Evolutionary conservation across 2,113 vertebrate genomes (phyloP).

Genomic region (Holacanthus passer): DNA sequence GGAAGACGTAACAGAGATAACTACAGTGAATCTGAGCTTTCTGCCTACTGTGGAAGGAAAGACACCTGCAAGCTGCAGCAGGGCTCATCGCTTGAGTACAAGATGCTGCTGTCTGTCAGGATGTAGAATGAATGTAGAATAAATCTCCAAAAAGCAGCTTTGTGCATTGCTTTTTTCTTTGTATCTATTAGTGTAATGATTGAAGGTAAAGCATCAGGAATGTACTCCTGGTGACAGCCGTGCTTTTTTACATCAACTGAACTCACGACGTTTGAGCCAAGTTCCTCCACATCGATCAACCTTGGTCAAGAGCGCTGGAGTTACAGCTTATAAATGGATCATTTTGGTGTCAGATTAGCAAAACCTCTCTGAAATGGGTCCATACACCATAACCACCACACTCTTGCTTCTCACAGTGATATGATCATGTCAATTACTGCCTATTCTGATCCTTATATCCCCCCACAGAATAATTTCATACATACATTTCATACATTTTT

Average conservation of each 20-base stretch:
- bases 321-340: neutral
- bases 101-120: neutral
- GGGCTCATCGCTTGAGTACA: neutral
- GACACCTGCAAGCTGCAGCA: neutral
- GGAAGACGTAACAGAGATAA: neutral
- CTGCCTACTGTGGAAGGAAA: neutral
- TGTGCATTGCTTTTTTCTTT: neutral
- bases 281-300: neutral
- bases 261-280: neutral
- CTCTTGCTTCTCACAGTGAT: neutral
- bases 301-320: neutral
- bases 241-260: neutral
- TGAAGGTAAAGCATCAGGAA: conserved; percentile 1
- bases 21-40: neutral
- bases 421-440: neutral
- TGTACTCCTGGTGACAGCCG: conserved; percentile 6
- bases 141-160: neutral
- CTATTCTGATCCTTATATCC: neutral
- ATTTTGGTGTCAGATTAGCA: neutral
- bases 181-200: neutral
- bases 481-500: too few relatives aligned
- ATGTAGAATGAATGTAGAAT: neutral
- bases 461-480: neutral
- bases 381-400: neutral
- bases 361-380: neutral